Base-by-base conservation (phyloP, 2,113 vertebrate genomes). In the Girardinichthys multiradiatus region DNA sequence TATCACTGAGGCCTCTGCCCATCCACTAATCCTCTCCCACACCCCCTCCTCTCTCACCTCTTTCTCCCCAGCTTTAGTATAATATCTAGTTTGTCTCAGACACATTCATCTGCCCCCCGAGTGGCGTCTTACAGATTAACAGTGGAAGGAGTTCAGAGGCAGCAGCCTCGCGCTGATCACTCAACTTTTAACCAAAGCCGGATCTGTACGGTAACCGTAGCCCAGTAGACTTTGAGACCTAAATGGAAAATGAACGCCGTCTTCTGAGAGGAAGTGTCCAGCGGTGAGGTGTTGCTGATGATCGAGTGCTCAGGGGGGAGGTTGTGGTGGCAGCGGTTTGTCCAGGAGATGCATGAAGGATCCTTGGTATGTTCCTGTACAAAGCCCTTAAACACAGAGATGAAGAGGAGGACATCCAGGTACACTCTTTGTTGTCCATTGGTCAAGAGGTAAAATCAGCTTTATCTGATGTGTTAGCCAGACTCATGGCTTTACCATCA, bases 361-460 rank as follows among this genome's bases (percentile, higher is more conserved):
- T 80, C 70, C 62, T 64, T 85, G 89, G 68, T 76, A 94, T 95
- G 94, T 94, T 94, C 84, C 91, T 93, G 73, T 95, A 95, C 87
- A 91, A 91, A 87, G 87, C 92, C 71, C 93, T 95, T 91, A 92
- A 90, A 88, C 90, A 93, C 82, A 85, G 91, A 86, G 92, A 94
- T 88, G 94, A 94, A 77, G 93, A 93, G 68, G 92, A 92, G 57
- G 75, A 88, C 70, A 15, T 77, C 77, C 84, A 94, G 93, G 93
- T 94, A 93, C 62, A 72, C 24, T 27, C 51, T 69, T 72, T 3
- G 67, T 26, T 64, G 71, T 28, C 84, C 77, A 58, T 29, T 64
- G 73, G 68, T 83, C 83, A 68, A 70, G 74, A 37, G 2, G 59
- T 19, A 48, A 75, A 51, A 37, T 64, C 57, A 76, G 61, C 28